Percentiles rank a stretch among this genome's conserved stretches.
phyloP scores from a whole-genome alignment of 2,888 invertebrate species.

The Metellina segmentata region DNA sequence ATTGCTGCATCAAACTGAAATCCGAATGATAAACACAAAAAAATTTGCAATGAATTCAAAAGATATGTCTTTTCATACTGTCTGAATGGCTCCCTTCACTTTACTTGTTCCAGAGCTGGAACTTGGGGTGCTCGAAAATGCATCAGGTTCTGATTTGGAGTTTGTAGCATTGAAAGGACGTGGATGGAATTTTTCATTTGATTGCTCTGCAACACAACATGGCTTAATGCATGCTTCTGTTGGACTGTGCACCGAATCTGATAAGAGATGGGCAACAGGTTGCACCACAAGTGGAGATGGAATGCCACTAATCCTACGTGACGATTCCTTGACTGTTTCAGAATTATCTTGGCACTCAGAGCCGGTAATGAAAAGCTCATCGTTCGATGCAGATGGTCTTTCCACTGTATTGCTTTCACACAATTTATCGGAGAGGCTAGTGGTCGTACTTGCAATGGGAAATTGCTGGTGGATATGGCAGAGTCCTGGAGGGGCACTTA shows the following conservation, averaged over 20 bases:
- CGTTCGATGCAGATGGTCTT: constrained; percentile 29
- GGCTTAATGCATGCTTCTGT: constrained; percentile 67
- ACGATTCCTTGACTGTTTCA: background rate
- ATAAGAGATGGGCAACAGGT: background rate
- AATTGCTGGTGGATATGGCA: constrained; percentile 71
- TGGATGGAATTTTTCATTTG: constrained; percentile 63
- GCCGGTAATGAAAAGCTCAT: constrained; percentile 55
- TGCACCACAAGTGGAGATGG: background rate
- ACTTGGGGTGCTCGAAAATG: background rate
- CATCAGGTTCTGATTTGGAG: background rate
- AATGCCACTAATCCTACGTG: background rate
- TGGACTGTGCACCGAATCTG: constrained; percentile 50
- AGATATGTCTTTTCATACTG: constrained; percentile 55
- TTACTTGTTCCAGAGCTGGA: constrained; percentile 35
- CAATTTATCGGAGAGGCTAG: constrained; percentile 49
- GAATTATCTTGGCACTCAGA: background rate
- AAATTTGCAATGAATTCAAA: background rate
- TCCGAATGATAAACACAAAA: background rate
- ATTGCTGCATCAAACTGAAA: background rate
- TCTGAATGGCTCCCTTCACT: constrained; percentile 76
- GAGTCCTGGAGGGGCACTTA: constrained; percentile 75
- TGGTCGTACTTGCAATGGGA: constrained; percentile 37
- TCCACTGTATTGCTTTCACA: background rate
- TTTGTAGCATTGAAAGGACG: background rate
- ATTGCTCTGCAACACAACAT: constrained; percentile 71